Evolutionary conservation across 2,888 invertebrate genomes (phyloP).

Genomic region (Aphrophora alni): DNA sequence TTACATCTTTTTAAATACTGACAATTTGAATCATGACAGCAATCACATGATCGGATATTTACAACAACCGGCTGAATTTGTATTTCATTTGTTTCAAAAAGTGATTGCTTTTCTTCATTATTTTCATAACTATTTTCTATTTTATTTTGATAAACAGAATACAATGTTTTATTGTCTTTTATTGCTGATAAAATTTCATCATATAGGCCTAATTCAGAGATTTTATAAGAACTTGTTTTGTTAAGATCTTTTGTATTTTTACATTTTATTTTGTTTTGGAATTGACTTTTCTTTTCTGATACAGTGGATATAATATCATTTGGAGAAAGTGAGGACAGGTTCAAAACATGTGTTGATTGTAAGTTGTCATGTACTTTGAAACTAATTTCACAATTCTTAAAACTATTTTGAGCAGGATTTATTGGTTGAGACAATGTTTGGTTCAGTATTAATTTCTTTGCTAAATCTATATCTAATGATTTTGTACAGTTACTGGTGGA

Average conservation of each 20-base stretch:
- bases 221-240: not conserved
- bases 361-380: not conserved
- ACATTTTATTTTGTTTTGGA: not conserved
- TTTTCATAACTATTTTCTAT: slow-evolving; percentile 23
- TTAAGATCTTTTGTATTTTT: not conserved
- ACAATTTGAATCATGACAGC: not conserved
- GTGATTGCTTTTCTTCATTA: slow-evolving; percentile 27
- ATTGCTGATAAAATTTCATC: slow-evolving; percentile 27
- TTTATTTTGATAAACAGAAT: not conserved
- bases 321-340: not conserved
- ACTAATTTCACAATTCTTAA: not conserved
- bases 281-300: not conserved
- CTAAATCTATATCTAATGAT: not conserved
- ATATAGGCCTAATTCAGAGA: slow-evolving; percentile 3
- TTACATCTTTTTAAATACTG: not conserved
- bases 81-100: slow-evolving; percentile 16
- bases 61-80: not conserved
- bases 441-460: not conserved
- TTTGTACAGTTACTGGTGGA: slow-evolving; percentile 10
- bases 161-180: slow-evolving; percentile 22
- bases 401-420: not conserved
- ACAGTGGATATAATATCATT: not conserved
- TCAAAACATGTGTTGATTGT: not conserved
- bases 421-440: not conserved
- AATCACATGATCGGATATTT: not conserved